Evolutionary conservation across 1,140 invertebrate genomes (phyloP).

Genomic region (Oscheius sp.): DNA sequence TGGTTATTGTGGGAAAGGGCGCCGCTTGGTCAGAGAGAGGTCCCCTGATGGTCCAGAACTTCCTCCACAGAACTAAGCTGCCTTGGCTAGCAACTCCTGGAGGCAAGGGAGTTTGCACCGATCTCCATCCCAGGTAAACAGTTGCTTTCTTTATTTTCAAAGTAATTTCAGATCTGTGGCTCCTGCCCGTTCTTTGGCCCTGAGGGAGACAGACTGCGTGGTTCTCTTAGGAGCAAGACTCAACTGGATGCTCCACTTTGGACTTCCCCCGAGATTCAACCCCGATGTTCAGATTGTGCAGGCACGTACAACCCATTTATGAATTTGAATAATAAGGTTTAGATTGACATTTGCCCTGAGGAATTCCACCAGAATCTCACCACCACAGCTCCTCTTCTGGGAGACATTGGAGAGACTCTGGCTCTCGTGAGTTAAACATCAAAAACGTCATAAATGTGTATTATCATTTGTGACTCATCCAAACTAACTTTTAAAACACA

Average conservation of each 20-base stretch:
- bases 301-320: constrained; percentile 65
- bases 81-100: constrained; percentile 92
- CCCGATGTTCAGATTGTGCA: constrained; percentile 83
- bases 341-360: constrained; percentile 84
- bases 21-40: constrained; percentile 50
- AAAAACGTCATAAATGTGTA: no score
- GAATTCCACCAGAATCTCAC: constrained; percentile 85
- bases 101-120: constrained; percentile 89
- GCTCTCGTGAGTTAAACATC: constrained; percentile 54
- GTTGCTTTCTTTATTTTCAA: neutral
- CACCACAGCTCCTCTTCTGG: constrained; percentile 73
- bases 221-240: constrained; percentile 82
- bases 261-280: constrained; percentile 78
- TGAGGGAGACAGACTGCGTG: constrained; percentile 83
- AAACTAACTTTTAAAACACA: neutral
- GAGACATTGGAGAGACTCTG: constrained; percentile 73
- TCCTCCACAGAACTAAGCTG: constrained; percentile 73
- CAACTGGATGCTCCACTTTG: constrained; percentile 98
- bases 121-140: constrained; percentile 67
- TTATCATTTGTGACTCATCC: no score
- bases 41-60: constrained; percentile 48
- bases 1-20: constrained; percentile 87
- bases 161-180: constrained; percentile 70
- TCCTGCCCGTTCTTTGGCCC: constrained; percentile 78
- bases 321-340: constrained; percentile 18